Percentiles rank a stretch among this genome's conserved stretches.
Conservation (phyloP, 2,113 vertebrate genomes). For the Sula dactylatra region DNA sequence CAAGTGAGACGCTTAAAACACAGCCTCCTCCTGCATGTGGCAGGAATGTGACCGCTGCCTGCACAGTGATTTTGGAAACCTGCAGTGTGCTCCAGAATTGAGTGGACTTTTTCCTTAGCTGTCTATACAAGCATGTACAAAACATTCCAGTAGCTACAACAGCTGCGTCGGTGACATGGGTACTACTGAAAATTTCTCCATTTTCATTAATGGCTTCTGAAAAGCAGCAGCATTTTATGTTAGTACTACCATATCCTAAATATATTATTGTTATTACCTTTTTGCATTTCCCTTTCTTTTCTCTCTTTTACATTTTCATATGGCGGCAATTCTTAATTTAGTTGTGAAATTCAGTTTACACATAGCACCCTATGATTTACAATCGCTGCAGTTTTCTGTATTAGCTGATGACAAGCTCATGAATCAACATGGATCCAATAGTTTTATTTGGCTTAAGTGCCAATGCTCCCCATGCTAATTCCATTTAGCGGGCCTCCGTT, state of each 20-base stretch:
- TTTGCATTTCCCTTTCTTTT: neutral
- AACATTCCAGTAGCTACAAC: neutral
- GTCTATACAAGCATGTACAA: neutral
- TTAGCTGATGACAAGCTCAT: neutral
- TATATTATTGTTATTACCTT: neutral
- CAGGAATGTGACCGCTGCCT: neutral
- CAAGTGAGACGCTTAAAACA: neutral
- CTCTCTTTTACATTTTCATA: neutral
- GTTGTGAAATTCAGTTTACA: neutral
- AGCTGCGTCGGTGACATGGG: fast-evolving
- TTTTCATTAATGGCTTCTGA: neutral
- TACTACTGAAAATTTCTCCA: neutral
- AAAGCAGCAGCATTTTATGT: neutral
- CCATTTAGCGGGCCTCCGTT: neutral
- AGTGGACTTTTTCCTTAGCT: neutral
- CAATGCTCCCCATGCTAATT: neutral
- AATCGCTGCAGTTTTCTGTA: neutral
- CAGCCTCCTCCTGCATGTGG: no score
- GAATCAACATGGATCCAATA: neutral
- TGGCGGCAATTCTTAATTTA: neutral
- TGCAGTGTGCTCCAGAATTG: neutral
- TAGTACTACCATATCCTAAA: neutral
- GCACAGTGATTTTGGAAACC: neutral
- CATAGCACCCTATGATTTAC: neutral
- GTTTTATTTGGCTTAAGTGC: neutral